Evolutionary conservation across 2,797 vertebrate species (phyloP).

Genomic region (Spinibarbus caldwelli): DNA sequence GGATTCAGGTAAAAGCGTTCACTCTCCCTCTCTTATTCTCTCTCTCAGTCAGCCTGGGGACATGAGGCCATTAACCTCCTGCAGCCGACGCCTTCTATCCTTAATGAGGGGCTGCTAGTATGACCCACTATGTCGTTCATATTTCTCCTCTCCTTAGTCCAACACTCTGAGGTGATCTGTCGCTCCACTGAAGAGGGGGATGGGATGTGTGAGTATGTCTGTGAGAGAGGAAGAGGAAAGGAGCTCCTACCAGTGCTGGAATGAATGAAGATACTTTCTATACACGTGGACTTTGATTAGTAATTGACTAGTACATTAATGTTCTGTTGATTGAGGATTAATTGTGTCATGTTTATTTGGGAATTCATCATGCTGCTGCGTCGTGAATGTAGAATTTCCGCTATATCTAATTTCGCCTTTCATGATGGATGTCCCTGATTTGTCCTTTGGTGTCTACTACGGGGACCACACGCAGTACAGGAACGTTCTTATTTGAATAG

Average conservation of each 20-base stretch:
- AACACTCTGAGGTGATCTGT: constrained; percentile 61
- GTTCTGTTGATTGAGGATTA: constrained; percentile 47
- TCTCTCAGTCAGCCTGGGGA: constrained; percentile 63
- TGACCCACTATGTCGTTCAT: constrained; percentile 60
- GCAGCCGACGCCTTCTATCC: constrained; percentile 55
- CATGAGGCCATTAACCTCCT: constrained; percentile 68
- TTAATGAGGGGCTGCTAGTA: constrained; percentile 65
- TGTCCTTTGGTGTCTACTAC: constrained; percentile 43
- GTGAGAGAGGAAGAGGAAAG: constrained; percentile 5
- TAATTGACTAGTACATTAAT: constrained; percentile 40
- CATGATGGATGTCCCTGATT: constrained; percentile 44
- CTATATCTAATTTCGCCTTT: constrained; percentile 43
- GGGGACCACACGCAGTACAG: constrained; percentile 32
- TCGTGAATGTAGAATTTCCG: constrained; percentile 25
- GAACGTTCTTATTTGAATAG: constrained; percentile 31
- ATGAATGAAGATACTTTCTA: constrained; percentile 12
- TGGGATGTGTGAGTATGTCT: constrained; percentile 44
- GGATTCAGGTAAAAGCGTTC: constrained; percentile 19
- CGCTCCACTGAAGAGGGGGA: constrained; percentile 47
- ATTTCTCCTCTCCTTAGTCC: constrained; percentile 60
- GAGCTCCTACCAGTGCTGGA: constrained; percentile 11
- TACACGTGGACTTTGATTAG: constrained; percentile 30
- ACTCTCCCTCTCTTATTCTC: constrained; percentile 48
- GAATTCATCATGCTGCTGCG: constrained; percentile 34
- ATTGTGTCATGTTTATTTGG: constrained; percentile 49